These are phyloP conservation scores for Amyelois transitella DNA, from an alignment of 1,140 invertebrate species.

Conservation along the genomic window DNA sequence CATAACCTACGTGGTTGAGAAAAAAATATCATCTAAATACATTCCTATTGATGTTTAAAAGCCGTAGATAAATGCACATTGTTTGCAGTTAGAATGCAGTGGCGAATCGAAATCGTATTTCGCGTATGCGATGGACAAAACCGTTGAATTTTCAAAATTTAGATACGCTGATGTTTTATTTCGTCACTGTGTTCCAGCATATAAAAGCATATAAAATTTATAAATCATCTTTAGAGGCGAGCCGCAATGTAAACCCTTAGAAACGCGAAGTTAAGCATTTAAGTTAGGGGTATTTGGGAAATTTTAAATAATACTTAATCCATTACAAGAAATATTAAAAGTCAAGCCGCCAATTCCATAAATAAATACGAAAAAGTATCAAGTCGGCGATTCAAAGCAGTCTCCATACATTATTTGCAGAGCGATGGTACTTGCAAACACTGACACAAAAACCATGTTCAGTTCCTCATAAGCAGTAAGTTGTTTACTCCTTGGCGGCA, in stretches of 20 bases:
- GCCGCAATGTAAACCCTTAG: no score
- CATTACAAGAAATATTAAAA: background rate
- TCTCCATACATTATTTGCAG: constrained; percentile 12
- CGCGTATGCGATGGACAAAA: constrained; percentile 7
- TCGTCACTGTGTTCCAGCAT: no score
- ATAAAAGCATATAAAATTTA: no score
- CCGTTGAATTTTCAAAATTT: background rate
- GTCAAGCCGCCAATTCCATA: background rate
- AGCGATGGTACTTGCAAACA: background rate
- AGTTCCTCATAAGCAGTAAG: constrained; percentile 32
- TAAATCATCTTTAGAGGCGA: no score
- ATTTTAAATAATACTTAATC: background rate
- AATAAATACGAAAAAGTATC: constrained; percentile 1
- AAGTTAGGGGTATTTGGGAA: background rate
- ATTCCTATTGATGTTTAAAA: constrained; percentile 69
- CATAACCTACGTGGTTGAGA: constrained; percentile 37
- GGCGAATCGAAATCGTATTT: constrained; percentile 70
- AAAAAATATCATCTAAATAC: constrained; percentile 72
- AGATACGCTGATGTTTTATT: constrained; percentile 11
- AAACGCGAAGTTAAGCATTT: background rate
- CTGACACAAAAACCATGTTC: constrained; percentile 20
- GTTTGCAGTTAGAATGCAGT: constrained; percentile 57
- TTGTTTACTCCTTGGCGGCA: constrained; percentile 50
- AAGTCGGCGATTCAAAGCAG: constrained; percentile 22
- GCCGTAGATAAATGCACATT: constrained; percentile 62